Evolutionary conservation across 2,888 invertebrate genomes (phyloP).

Genomic region (Ceratothoa steindachneri): DNA sequence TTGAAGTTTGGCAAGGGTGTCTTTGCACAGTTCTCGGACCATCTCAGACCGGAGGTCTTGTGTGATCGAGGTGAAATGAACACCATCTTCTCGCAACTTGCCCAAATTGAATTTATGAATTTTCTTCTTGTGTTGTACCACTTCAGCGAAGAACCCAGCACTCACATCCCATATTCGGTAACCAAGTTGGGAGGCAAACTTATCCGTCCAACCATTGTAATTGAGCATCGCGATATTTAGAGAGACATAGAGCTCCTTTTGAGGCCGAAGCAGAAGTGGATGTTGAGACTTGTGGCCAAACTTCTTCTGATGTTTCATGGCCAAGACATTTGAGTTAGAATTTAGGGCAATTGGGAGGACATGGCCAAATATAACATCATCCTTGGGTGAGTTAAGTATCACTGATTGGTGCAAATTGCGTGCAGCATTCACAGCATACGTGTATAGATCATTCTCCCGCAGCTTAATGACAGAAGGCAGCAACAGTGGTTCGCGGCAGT

Average conservation of each 20-base stretch:
- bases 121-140: not conserved
- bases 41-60: not conserved
- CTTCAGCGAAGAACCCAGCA: slow-evolving; percentile 10
- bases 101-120: slow-evolving; percentile 1
- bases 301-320: not conserved
- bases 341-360: not conserved
- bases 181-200: not conserved
- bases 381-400: not conserved
- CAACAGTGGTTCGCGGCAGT: not conserved
- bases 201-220: slow-evolving; percentile 8
- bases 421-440: slow-evolving; percentile 2
- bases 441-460: slow-evolving; percentile 8
- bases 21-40: not conserved
- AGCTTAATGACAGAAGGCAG: not conserved
- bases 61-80: not conserved
- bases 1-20: slow-evolving; percentile 1
- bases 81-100: slow-evolving; percentile 2
- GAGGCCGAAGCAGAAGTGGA: not conserved
- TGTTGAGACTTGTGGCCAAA: not conserved
- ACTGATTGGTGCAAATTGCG: not conserved
- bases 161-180: not conserved
- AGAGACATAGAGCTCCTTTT: not conserved
- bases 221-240: not conserved
- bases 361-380: slow-evolving; percentile 8
- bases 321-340: slow-evolving; percentile 4